Evolutionary conservation across 2,888 invertebrate species (phyloP).

Genomic region (Drosophila formosana): DNA sequence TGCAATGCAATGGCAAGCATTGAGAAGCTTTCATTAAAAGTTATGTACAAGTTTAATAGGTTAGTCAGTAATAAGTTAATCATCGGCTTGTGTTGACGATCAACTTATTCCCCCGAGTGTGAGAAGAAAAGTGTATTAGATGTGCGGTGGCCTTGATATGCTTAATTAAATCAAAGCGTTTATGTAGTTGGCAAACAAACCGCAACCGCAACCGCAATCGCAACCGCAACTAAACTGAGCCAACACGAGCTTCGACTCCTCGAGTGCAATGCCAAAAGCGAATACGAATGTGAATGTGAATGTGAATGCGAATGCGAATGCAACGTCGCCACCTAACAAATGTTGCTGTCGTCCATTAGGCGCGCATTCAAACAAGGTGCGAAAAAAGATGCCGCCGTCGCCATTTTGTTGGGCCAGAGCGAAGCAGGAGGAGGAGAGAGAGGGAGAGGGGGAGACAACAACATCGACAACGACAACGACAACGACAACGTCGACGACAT

Average conservation of each 20-base stretch:
- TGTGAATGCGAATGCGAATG: slow-evolving; percentile 23
- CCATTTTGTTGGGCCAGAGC: slow-evolving; percentile 59
- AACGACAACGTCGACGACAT: slow-evolving; percentile 63
- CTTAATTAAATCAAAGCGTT: slow-evolving; percentile 52
- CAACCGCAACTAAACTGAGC: slow-evolving; percentile 51
- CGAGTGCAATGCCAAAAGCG: slow-evolving; percentile 40
- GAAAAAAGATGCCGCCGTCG: slow-evolving; percentile 80
- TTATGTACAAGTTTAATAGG: neutral
- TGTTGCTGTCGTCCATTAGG: slow-evolving; percentile 80
- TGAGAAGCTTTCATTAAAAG: neutral
- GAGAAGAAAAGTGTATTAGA: slow-evolving; percentile 38
- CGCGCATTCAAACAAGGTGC: slow-evolving; percentile 81
- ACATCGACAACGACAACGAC: slow-evolving; percentile 31
- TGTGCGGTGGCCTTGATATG: slow-evolving; percentile 36
- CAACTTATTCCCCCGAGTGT: neutral
- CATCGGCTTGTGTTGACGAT: neutral
- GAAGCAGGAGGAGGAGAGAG: neutral
- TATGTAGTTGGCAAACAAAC: slow-evolving; percentile 48
- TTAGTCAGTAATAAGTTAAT: neutral
- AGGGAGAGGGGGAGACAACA: neutral
- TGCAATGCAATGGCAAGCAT: neutral
- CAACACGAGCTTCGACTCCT: slow-evolving; percentile 43
- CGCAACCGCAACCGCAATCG: slow-evolving; percentile 26
- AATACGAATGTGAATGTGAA: slow-evolving; percentile 25
- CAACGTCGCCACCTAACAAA: slow-evolving; percentile 68